Evolutionary conservation across 2,888 invertebrate species (phyloP).

Genomic region (Mellilla xanthometata): DNA sequence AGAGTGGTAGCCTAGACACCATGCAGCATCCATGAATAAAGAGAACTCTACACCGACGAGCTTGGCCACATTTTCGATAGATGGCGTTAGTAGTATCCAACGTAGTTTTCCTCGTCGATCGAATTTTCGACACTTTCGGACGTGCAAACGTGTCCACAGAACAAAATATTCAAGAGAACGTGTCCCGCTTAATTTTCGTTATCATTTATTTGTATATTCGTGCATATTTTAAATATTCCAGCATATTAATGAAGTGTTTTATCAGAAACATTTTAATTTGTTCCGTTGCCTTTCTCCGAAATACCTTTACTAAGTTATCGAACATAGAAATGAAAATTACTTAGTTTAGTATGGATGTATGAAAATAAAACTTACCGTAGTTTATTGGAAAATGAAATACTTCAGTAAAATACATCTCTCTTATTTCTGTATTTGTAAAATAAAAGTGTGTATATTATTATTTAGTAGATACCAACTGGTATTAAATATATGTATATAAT

Average conservation of each 20-base stretch:
- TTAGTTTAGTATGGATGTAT: too few relatives aligned
- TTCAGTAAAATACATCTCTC: too few relatives aligned
- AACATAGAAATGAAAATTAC: too few relatives aligned
- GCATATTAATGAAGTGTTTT: slow-evolving; percentile 11
- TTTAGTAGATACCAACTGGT: too few relatives aligned
- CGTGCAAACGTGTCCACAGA: slow-evolving; percentile 27
- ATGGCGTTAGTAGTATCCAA: slow-evolving; percentile 49
- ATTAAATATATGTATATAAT: too few relatives aligned
- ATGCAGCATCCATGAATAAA: not conserved
- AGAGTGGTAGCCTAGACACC: too few relatives aligned
- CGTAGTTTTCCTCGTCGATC: slow-evolving; percentile 16
- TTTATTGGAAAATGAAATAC: too few relatives aligned
- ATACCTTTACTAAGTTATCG: not conserved
- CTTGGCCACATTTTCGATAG: slow-evolving; percentile 29
- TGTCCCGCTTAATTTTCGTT: slow-evolving; percentile 23
- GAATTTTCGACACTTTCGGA: slow-evolving; percentile 10
- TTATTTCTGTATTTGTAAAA: too few relatives aligned
- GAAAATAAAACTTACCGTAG: too few relatives aligned
- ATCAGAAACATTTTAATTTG: slow-evolving; percentile 20
- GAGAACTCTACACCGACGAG: slow-evolving; percentile 1
- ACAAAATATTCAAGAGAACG: too few relatives aligned
- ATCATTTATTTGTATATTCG: slow-evolving; percentile 25
- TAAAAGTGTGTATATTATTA: too few relatives aligned
- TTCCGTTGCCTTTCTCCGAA: slow-evolving; percentile 2
- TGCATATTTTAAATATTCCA: slow-evolving; percentile 5